These are phyloP conservation scores for Eilema sororculum DNA, from an alignment of 2,888 invertebrate genomes.

Conservation along the genomic window DNA sequence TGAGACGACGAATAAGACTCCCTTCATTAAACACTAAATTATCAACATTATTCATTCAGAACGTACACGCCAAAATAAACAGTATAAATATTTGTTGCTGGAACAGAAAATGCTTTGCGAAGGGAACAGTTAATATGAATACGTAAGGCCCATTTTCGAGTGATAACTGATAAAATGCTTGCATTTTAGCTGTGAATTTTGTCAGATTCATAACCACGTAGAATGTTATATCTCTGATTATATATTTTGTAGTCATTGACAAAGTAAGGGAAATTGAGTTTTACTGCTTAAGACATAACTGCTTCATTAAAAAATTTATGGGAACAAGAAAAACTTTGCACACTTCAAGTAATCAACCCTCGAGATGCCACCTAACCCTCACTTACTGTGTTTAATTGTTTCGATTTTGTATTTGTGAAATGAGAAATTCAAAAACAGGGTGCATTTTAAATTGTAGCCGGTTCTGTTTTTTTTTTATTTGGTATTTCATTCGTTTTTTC, in stretches of 20 bases:
- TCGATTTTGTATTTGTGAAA: conserved; percentile 78
- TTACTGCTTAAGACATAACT: conserved; percentile 46
- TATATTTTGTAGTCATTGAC: conserved; percentile 51
- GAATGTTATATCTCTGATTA: conserved; percentile 65
- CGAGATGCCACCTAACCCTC: conserved; percentile 69
- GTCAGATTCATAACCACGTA: conserved; percentile 78
- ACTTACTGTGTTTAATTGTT: conserved; percentile 81
- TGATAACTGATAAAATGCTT: conserved; percentile 60
- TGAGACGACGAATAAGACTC: conserved; percentile 75
- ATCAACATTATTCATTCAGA: conserved; percentile 77
- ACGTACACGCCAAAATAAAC: conserved; percentile 77
- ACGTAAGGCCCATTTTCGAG: conserved; percentile 70
- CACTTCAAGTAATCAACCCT: conserved; percentile 74
- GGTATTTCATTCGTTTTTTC: conserved; percentile 25
- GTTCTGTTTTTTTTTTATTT: conserved; percentile 38
- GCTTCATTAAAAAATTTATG: conserved; percentile 30
- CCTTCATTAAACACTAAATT: conserved; percentile 86
- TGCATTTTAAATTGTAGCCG: conserved; percentile 67
- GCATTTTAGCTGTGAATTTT: conserved; percentile 71
- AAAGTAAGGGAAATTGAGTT: conserved; percentile 51
- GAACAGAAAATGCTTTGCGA: conserved; percentile 55
- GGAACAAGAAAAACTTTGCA: conserved; percentile 60
- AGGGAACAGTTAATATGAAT: conserved; percentile 54
- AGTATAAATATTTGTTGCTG: conserved; percentile 62
- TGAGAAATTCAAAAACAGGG: conserved; percentile 68